Percentiles rank a stretch among this genome's conserved stretches.
Evolutionary conservation across 2,797 vertebrate genomes (phyloP).

Genomic region (Coendou prehensilis): DNA sequence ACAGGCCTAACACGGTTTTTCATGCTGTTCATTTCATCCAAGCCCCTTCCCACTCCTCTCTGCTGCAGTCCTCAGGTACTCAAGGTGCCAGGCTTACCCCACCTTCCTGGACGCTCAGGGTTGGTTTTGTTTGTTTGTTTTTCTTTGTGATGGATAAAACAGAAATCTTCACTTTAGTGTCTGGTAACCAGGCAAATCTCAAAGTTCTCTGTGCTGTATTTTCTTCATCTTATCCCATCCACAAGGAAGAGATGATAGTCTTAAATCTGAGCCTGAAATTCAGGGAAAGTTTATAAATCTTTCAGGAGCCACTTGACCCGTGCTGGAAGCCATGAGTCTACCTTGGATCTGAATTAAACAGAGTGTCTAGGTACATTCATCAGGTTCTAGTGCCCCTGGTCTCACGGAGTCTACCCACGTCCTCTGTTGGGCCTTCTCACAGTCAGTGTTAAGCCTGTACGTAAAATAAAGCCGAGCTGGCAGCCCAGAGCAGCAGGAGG

Average conservation of each 20-base stretch:
- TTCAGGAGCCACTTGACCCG: background rate
- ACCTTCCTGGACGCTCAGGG: background rate
- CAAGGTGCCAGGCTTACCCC: background rate
- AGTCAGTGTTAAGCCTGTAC: background rate
- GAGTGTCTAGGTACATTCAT: background rate
- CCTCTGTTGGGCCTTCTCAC: background rate
- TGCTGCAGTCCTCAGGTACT: background rate
- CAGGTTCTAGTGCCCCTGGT: background rate
- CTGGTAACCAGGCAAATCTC: background rate
- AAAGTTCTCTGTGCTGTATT: background rate
- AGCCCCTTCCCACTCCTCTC: background rate
- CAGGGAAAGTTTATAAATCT: background rate
- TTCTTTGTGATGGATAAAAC: background rate
- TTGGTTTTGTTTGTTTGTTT: background rate
- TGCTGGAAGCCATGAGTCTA: background rate
- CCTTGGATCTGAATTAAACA: background rate
- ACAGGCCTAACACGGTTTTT: background rate
- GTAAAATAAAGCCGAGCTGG: rapidly evolving
- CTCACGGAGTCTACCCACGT: rapidly evolving
- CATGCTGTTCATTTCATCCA: background rate
- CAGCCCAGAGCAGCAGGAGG: background rate
- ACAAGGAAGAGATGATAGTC: background rate
- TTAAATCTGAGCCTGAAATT: background rate
- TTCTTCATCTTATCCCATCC: background rate
- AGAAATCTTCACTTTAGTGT: background rate